Evolutionary conservation across 2,888 invertebrate genomes (phyloP).

Genomic region (Kuschelorhynchus macadamiae): DNA sequence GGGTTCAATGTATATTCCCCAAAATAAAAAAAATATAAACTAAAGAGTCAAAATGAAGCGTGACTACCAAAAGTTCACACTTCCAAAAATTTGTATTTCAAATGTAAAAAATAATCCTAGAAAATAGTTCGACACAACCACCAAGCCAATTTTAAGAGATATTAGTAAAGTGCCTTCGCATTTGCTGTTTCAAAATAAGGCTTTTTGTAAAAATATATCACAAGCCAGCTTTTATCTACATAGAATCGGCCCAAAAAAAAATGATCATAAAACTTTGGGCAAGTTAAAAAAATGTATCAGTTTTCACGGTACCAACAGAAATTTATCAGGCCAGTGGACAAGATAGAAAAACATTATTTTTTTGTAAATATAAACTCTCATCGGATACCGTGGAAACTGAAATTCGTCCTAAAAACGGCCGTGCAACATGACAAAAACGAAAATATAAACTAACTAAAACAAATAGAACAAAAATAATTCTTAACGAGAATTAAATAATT

Average conservation of each 20-base stretch:
- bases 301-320: not conserved
- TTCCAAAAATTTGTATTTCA: too few species aligned
- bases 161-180: conserved; percentile 50
- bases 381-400: not conserved
- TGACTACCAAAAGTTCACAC: too few species aligned
- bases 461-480: conserved; percentile 28
- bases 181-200: conserved; percentile 10
- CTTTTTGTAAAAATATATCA: conserved; percentile 43
- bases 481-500: conserved; percentile 32
- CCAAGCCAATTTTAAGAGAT: conserved; percentile 34
- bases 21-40: too few species aligned
- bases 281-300: conserved; percentile 22
- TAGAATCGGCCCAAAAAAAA: conserved; percentile 14
- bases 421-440: conserved; percentile 33
- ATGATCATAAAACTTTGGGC: conserved; percentile 26
- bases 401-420: conserved; percentile 18
- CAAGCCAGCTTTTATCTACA: conserved; percentile 41
- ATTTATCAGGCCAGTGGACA: conserved; percentile 27
- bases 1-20: too few species aligned
- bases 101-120: too few species aligned
- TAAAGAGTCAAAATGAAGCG: too few species aligned
- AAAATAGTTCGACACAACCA: too few species aligned
- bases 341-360: not conserved
- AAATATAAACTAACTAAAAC: conserved; percentile 36
- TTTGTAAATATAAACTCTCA: not conserved